Conservation (phyloP, 2,888 invertebrate species). For the Zootermopsis nevadensis region DNA sequence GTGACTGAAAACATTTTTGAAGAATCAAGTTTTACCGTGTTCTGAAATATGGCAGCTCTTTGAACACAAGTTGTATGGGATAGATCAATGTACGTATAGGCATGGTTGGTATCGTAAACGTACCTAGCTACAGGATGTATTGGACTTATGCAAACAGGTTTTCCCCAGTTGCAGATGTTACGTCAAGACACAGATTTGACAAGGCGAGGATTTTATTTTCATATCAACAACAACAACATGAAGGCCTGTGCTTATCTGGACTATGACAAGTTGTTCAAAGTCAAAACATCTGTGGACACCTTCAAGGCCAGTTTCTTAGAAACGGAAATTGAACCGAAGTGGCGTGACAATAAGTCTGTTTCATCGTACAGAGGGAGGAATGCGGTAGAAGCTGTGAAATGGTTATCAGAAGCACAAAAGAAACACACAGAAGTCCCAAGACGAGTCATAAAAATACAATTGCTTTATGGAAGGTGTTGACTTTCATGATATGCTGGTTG, state of each 20-base stretch:
- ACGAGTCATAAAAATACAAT: no score
- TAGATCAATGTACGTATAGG: neutral
- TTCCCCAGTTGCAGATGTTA: neutral
- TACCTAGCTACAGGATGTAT: conserved; percentile 20
- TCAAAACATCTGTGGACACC: neutral
- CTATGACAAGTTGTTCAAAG: conserved; percentile 6
- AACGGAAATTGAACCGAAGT: neutral
- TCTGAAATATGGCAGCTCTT: neutral
- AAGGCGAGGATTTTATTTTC: neutral
- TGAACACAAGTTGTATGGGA: neutral
- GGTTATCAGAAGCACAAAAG: no score
- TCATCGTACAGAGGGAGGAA: no score
- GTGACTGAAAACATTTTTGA: neutral
- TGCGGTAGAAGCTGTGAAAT: no score
- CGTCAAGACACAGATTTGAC: neutral
- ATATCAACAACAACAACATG: neutral
- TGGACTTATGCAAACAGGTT: neutral
- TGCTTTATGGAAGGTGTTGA: no score
- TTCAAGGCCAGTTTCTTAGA: neutral
- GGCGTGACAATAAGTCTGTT: no score
- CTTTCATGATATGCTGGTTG: no score
- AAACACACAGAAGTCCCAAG: no score
- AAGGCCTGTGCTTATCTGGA: neutral
- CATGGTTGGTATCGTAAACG: neutral
- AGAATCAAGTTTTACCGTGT: neutral